Percentiles rank a stretch among this genome's conserved stretches.
These are phyloP conservation scores for Pollenia griseotomentosa DNA, from an alignment of 2,888 invertebrate genomes.

Conservation along the genomic window DNA sequence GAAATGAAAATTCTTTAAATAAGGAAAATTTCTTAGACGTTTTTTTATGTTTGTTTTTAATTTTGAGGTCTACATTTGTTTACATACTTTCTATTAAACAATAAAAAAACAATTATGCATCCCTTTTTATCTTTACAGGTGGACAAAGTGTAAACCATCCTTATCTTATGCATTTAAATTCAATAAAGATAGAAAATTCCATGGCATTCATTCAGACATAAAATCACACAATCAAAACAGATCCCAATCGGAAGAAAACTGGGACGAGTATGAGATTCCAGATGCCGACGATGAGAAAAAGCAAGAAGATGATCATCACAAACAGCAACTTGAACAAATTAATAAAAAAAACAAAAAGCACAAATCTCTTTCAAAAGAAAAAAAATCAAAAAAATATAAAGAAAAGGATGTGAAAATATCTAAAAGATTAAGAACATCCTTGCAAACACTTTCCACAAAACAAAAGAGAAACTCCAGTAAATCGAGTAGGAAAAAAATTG, in stretches of 20 bases:
- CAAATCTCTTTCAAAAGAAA: slow-evolving; percentile 64
- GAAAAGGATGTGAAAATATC: slow-evolving; percentile 61
- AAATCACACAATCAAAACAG: slow-evolving; percentile 29
- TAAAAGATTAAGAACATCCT: slow-evolving; percentile 54
- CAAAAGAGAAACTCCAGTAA: slow-evolving; percentile 67
- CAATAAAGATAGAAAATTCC: slow-evolving; percentile 44
- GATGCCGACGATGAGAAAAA: slow-evolving; percentile 7
- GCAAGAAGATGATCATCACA: slow-evolving; percentile 7
- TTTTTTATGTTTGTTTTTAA: neutral
- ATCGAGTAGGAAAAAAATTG: slow-evolving; percentile 72
- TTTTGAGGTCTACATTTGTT: neutral
- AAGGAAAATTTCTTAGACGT: neutral
- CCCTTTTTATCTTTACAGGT: slow-evolving; percentile 59
- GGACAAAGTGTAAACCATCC: slow-evolving; percentile 76
- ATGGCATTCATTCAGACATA: slow-evolving; percentile 22
- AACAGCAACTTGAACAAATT: slow-evolving; percentile 50
- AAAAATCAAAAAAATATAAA: slow-evolving; percentile 68
- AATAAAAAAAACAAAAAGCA: slow-evolving; percentile 56
- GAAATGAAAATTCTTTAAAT: neutral
- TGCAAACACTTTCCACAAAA: neutral
- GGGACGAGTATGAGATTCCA: slow-evolving; percentile 21
- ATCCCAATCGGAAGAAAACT: slow-evolving; percentile 29
- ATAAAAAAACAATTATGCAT: neutral
- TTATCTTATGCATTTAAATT: slow-evolving; percentile 75
- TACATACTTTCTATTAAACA: neutral